Base-by-base conservation (phyloP, 2,797 vertebrate species). In the Gephyroberyx darwinii region DNA sequence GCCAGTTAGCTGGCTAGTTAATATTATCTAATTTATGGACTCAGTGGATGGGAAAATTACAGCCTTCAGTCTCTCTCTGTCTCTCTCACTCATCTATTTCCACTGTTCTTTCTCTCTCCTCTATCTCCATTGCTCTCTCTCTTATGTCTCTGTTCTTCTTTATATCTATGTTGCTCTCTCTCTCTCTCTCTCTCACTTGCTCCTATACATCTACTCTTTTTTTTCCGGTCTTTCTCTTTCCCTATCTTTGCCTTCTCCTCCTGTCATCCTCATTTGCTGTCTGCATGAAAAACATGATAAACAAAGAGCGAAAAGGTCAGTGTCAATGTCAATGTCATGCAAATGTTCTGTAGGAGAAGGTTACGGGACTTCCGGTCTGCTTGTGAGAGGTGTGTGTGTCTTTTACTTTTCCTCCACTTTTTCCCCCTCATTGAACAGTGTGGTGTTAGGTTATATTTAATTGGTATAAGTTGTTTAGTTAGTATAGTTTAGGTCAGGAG, bases 161-260 rank as follows among this genome's bases (percentile, higher is more conserved):
- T 70, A 12, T 50, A 22, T 33, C 69, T 35, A 30, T 35, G 3
- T 26, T 52, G 9, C 57, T 37, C 39, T 43, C 14, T 41, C 56
- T 37, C 20, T 31, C 7, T 52, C 10, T 71, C 60, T 67, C 67
- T 65, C 61, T 74, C 9, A 37, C 41, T 58, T 59, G 48, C 50
- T 69, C 54, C 39, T 66, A 65, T 63, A 74, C 37, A 20, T 72
- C 30, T 45, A 2, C 51, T 30, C n/a, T 48, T 12, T 19, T 55
- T 68, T 50, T 69, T 57, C 50, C 5, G 10, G 10, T 14, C 26
- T 22, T 12, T 43, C n/a, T 48, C 6, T 62, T 43, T 62, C 41
- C 16, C 65, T 77, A 16, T 54, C 5, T 31, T 72, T 6, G 2
- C 17, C 31, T 2, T 26, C 41, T 35, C 55, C 16, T 2, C 10